A percentile compares a stretch with the other conserved stretches of the same genome.
Evolutionary conservation across 2,888 invertebrate genomes (phyloP).

Genomic region (Pycnomerus fuliginosus): DNA sequence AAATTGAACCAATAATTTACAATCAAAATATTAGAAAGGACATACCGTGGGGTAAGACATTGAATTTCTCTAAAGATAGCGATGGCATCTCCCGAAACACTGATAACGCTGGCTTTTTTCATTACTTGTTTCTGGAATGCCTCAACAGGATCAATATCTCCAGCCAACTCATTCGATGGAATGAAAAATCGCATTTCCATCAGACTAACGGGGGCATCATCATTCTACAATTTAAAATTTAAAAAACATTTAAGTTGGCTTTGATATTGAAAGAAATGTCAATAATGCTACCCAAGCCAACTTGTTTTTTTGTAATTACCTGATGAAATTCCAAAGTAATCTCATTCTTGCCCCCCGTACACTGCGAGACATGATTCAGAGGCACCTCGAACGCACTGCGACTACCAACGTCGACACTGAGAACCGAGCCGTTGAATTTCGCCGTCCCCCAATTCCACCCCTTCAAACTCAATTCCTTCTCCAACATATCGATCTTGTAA

Average conservation of each 20-base stretch:
- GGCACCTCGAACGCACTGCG: slow-evolving; percentile 95
- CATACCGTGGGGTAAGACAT: slow-evolving; percentile 93
- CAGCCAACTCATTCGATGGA: slow-evolving; percentile 83
- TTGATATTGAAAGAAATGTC: too few relatives aligned
- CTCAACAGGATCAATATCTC: slow-evolving; percentile 90
- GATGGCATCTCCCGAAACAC: slow-evolving; percentile 96
- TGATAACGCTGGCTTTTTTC: slow-evolving; percentile 96
- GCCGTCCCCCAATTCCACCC: slow-evolving; percentile 99
- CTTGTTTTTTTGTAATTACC: slow-evolving; percentile 60
- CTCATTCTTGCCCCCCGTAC: slow-evolving; percentile 95
- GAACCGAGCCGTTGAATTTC: slow-evolving; percentile 84
- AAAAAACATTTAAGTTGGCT: slow-evolving; percentile 9
- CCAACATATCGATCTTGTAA: slow-evolving; percentile 83
- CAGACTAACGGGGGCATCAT: slow-evolving; percentile 94
- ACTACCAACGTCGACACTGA: slow-evolving; percentile 81
- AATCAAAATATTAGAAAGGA: not conserved
- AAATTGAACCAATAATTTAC: slow-evolving; percentile 1
- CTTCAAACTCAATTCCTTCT: slow-evolving; percentile 89
- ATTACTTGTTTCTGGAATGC: slow-evolving; percentile 97
- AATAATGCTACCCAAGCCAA: slow-evolving; percentile 2
- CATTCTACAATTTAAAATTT: slow-evolving; percentile 66
- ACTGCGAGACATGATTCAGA: slow-evolving; percentile 91
- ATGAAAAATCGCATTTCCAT: slow-evolving; percentile 99
- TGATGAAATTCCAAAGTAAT: slow-evolving; percentile 97
- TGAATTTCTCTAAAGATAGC: slow-evolving; percentile 96